These are phyloP conservation scores for Coluber constrictor DNA, from an alignment of 2,797 vertebrate species.

Conservation along the genomic window DNA sequence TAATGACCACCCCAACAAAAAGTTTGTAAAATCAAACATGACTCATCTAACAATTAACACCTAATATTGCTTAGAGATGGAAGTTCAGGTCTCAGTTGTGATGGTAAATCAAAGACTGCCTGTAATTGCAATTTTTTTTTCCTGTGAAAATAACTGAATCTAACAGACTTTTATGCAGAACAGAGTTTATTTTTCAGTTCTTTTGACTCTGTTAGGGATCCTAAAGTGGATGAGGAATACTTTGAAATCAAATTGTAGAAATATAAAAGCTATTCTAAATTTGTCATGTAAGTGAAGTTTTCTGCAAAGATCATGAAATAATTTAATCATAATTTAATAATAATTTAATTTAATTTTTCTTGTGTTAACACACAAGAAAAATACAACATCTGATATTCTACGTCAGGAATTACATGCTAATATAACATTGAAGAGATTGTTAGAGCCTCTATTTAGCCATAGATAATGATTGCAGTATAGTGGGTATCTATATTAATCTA, in stretches of 20 bases:
- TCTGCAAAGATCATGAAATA: neutral
- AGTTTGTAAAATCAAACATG: neutral
- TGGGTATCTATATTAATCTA: neutral
- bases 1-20: neutral
- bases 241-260: neutral
- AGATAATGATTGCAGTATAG: neutral
- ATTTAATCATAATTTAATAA: neutral
- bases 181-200: neutral
- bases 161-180: neutral
- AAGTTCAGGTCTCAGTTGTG: neutral
- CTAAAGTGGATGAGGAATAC: neutral
- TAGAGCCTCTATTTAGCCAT: neutral
- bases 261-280: neutral
- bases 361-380: neutral
- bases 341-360: no score
- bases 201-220: neutral
- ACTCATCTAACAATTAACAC: neutral
- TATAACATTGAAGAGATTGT: neutral
- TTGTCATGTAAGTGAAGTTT: neutral
- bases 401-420: neutral
- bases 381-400: neutral
- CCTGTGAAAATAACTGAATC: neutral
- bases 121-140: neutral
- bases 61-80: neutral
- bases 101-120: neutral